Evolutionary conservation across 2,113 vertebrate genomes (phyloP).

Genomic region (Tautogolabrus adspersus): DNA sequence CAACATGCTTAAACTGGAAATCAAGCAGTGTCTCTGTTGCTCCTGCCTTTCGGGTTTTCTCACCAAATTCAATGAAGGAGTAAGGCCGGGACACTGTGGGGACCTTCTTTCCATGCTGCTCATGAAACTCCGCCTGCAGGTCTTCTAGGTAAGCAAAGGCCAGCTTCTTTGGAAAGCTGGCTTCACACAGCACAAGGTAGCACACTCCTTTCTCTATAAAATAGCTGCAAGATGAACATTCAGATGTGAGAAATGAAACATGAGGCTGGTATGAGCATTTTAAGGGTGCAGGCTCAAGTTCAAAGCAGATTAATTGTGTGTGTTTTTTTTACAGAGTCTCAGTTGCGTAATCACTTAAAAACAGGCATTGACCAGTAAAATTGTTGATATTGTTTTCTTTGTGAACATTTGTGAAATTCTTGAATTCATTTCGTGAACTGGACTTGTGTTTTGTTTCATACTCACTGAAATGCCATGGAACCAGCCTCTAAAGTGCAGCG

Average conservation of each 20-base stretch:
- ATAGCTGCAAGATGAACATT: constrained; percentile 81
- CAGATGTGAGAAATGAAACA: background rate
- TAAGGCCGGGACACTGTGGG: constrained; percentile 96
- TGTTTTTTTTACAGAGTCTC: too few relatives aligned
- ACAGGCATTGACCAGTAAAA: too few relatives aligned
- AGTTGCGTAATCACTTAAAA: too few relatives aligned
- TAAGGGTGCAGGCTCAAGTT: too few relatives aligned
- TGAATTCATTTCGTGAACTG: too few relatives aligned
- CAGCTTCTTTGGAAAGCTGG: constrained; percentile 94
- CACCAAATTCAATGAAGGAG: constrained; percentile 99
- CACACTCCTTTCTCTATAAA: constrained; percentile 96
- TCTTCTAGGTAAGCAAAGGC: constrained; percentile 97
- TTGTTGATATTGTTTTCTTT: background rate
- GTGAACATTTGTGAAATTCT: background rate
- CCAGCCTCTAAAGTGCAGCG: constrained; percentile 96
- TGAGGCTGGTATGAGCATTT: background rate
- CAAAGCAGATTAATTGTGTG: too few relatives aligned
- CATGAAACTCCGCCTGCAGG: constrained; percentile 96
- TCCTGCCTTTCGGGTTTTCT: constrained; percentile 59
- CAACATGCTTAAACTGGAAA: background rate
- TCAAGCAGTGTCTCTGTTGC: background rate
- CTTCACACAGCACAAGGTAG: constrained; percentile 96
- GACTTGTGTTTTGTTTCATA: constrained; percentile 42
- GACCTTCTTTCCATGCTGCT: constrained; percentile 97
- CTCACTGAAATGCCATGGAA: constrained; percentile 97